These are phyloP conservation scores for Branchinecta lynchi DNA, from an alignment of 1,140 invertebrate genomes.

Conservation along the genomic window DNA sequence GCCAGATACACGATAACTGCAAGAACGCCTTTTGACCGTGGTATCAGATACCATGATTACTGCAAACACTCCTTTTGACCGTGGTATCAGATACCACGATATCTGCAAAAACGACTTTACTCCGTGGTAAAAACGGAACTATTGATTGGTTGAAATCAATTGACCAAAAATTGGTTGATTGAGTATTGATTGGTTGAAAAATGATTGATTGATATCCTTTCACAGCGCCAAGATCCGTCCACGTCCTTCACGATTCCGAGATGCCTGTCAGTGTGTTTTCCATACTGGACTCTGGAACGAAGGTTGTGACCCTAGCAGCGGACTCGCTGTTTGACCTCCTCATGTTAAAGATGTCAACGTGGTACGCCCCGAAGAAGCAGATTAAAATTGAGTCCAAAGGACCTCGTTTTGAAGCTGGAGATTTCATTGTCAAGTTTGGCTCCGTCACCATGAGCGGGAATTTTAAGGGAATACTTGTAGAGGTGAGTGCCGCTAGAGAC, in stretches of 20 bases:
- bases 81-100: no score
- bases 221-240: conserved; percentile 52
- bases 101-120: no score
- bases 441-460: conserved; percentile 79
- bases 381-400: conserved; percentile 77
- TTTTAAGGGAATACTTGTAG: conserved; percentile 84
- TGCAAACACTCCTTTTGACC: no score
- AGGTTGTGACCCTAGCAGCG: conserved; percentile 67
- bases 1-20: no score
- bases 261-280: conserved; percentile 86
- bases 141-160: no score
- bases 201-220: background rate
- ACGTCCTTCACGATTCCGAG: conserved; percentile 87
- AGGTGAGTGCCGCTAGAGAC: conserved; percentile 41
- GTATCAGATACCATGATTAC: no score
- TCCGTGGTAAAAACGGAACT: no score
- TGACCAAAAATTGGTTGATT: no score
- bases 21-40: no score
- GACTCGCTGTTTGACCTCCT: conserved; percentile 79
- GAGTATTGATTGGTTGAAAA: no score
- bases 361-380: conserved; percentile 76
- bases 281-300: conserved; percentile 52
- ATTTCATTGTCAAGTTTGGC: conserved; percentile 87
- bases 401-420: conserved; percentile 73
- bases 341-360: conserved; percentile 69